Conservation (phyloP, 2,113 vertebrate species). For the Potamarius usumacintae region DNA sequence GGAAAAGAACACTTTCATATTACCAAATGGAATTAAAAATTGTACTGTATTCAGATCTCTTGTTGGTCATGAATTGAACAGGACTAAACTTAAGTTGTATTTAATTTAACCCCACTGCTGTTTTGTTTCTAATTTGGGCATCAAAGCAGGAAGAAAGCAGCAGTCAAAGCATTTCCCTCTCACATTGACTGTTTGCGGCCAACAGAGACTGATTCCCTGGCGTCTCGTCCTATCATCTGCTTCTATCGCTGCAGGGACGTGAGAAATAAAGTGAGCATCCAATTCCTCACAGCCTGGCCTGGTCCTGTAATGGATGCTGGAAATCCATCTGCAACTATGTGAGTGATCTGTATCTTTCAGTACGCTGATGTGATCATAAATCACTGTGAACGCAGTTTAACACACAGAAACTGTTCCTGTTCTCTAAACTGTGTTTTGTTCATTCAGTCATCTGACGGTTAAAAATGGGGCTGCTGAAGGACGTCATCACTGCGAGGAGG, state of each 20-base stretch:
- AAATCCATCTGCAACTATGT: slow-evolving; percentile 59
- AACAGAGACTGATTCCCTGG: slow-evolving; percentile 14
- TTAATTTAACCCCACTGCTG: background rate
- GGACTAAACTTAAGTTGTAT: background rate
- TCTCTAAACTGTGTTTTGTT: slow-evolving; percentile 43
- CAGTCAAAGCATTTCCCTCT: background rate
- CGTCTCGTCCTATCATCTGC: slow-evolving; percentile 17
- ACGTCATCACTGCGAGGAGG: background rate
- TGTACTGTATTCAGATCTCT: no score
- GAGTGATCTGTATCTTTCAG: slow-evolving; percentile 56
- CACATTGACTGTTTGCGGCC: background rate
- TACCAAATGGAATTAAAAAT: no score
- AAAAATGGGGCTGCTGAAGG: background rate
- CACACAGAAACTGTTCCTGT: slow-evolving; percentile 37
- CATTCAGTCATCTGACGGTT: slow-evolving; percentile 34
- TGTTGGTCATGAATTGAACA: no score
- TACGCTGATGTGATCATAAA: slow-evolving; percentile 63
- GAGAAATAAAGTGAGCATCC: slow-evolving; percentile 40
- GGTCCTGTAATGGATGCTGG: slow-evolving; percentile 53
- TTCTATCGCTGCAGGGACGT: slow-evolving; percentile 51
- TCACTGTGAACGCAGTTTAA: slow-evolving; percentile 50
- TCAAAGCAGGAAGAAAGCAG: background rate
- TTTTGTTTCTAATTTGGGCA: background rate
- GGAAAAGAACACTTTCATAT: no score
- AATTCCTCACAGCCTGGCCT: slow-evolving; percentile 26